A percentile compares a stretch with the other conserved stretches of the same genome.
Evolutionary conservation across 2,888 invertebrate species (phyloP).

Genomic region (Diarsia brunnea): DNA sequence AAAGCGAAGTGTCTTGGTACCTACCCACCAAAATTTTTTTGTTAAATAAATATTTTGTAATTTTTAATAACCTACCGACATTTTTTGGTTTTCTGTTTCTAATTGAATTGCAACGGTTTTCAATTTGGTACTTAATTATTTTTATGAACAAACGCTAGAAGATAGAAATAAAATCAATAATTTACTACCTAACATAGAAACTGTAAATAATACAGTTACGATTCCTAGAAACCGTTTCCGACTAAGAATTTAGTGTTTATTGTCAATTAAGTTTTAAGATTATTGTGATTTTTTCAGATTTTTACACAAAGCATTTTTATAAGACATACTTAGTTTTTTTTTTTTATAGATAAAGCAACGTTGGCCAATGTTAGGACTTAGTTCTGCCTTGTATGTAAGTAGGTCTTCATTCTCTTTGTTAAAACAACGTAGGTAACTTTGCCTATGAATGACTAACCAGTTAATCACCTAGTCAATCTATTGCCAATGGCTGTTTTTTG

Average conservation of each 20-base stretch:
- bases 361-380: neutral
- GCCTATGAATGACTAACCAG: conserved; percentile 26
- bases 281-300: conserved; percentile 26
- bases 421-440: conserved; percentile 21
- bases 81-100: neutral
- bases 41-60: too few species aligned
- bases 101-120: neutral
- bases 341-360: neutral
- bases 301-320: neutral
- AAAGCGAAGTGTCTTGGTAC: neutral
- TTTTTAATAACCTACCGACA: neutral
- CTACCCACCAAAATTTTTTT: neutral
- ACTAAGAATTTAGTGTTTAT: conserved; percentile 20
- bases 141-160: neutral
- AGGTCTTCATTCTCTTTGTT: neutral
- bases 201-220: conserved; percentile 56
- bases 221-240: conserved; percentile 33
- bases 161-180: neutral
- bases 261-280: conserved; percentile 35
- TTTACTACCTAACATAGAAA: conserved; percentile 20
- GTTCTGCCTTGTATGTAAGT: conserved; percentile 4
- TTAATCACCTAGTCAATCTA: conserved; percentile 8
- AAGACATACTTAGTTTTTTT: neutral
- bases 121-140: neutral
- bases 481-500: conserved; percentile 46